Percentiles rank a stretch among this genome's conserved stretches.
phyloP scores from a whole-genome alignment of 1,140 invertebrate species.

The Nasonia longicornis region DNA sequence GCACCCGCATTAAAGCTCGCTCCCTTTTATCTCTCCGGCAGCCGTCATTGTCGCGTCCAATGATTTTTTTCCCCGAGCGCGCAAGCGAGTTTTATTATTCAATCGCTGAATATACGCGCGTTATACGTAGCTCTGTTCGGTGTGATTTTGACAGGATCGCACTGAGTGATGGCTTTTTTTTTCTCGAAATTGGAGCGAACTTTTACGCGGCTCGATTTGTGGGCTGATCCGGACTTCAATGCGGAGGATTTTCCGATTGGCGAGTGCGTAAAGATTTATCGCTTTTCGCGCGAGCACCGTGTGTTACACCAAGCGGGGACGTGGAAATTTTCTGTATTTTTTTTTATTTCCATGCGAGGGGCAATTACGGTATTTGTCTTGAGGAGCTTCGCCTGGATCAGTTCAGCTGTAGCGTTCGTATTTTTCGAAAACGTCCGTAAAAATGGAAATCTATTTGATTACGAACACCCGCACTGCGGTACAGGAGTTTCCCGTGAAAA shows the following conservation, averaged over 20 bases:
- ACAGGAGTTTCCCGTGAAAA: too few species aligned
- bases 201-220: not conserved
- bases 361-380: too few species aligned
- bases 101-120: not conserved
- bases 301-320: too few species aligned
- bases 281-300: not conserved
- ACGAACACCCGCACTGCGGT: too few species aligned
- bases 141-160: conserved; percentile 8
- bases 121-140: not conserved
- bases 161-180: not conserved
- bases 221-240: not conserved
- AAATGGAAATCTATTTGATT: too few species aligned
- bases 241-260: not conserved
- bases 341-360: too few species aligned
- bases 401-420: too few species aligned
- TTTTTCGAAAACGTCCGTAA: too few species aligned
- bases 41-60: not conserved
- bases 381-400: too few species aligned
- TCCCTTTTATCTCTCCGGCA: not conserved
- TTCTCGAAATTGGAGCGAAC: not conserved
- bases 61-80: not conserved
- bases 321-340: too few species aligned
- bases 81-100: conserved; percentile 15
- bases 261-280: not conserved
- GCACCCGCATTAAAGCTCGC: not conserved